Base-by-base conservation (phyloP, 35 echinoderm and acorn worm species). In the Patiria miniata region DNA sequence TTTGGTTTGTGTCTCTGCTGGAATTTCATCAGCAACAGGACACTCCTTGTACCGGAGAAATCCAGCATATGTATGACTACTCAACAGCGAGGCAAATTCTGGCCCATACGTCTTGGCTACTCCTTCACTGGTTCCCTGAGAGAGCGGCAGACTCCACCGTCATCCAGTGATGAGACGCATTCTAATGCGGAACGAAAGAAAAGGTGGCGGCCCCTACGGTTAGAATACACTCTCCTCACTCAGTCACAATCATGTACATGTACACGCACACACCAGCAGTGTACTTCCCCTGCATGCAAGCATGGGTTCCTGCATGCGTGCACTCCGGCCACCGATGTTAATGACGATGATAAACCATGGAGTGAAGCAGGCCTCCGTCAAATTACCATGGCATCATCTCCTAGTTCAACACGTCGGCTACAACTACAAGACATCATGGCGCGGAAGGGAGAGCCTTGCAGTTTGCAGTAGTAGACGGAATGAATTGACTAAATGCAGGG, bases 201-300 rank as follows among this genome's bases (percentile, higher is more conserved):
- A 60, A 73, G 65, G 65, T 34, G 65, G 65, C 29, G 26, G 65
- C 65, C 65, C 34, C 23, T 73, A 30, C 65, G 12, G 32, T 37
- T 52, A 83, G 16, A 28, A 80, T 39, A 80, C 78, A 80, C 78
- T 34, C 78, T 8, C 78, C 26, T n/a, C 78, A 80, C 78, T 34
- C 78, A 80, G 6, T 34, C 78, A 80, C 30, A 80, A 8, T n/a
- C n/a, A 80, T 39, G 39, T 29, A 80, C 2, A 36, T 21, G 39
- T 21, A 80, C 39, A 80, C 78, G 34, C 7, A 80, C 78, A 80
- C 2, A 80, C 21, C 26, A 34, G 39, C 78, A 80, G 29, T 73
- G 65, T 73, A 30, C 29, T 14, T 34, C 23, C 14, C 7, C 21
- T 73, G 65, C 65, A 73, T 36, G 26, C 34, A 26, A 26, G 65